Conservation (phyloP, 2,888 invertebrate species). For the Melanostoma scalare region DNA sequence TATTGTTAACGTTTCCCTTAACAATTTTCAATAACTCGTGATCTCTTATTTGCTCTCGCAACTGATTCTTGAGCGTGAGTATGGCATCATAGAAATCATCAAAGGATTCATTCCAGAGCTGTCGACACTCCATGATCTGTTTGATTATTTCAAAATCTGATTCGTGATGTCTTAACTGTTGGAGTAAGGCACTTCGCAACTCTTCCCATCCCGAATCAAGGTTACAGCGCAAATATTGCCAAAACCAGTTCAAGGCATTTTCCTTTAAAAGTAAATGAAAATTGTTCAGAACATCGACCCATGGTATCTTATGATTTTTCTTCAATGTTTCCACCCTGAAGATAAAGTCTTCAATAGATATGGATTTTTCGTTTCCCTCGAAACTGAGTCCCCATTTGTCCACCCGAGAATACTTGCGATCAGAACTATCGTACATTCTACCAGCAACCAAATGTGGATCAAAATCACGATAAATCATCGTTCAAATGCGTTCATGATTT, state of each 20-base stretch:
- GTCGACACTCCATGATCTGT: conserved; percentile 26
- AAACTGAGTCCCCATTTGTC: neutral
- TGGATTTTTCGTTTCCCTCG: conserved; percentile 8
- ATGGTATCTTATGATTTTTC: neutral
- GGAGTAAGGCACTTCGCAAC: conserved; percentile 10
- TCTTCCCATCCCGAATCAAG: conserved; percentile 2
- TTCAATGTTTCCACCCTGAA: conserved; percentile 20
- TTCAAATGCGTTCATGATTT: too few relatives aligned
- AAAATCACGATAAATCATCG: too few relatives aligned
- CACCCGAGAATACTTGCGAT: neutral
- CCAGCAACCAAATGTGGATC: neutral
- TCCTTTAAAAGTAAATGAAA: conserved; percentile 22
- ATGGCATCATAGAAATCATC: conserved; percentile 24
- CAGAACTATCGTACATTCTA: neutral
- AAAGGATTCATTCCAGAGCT: conserved; percentile 19
- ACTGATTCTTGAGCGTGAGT: conserved; percentile 1
- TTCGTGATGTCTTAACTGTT: conserved; percentile 11
- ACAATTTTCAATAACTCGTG: conserved; percentile 9
- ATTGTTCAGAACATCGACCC: conserved; percentile 18
- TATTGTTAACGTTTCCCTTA: conserved; percentile 7
- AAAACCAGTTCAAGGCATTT: conserved; percentile 37
- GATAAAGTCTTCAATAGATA: conserved; percentile 22
- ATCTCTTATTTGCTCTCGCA: conserved; percentile 8
- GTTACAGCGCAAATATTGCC: conserved; percentile 24
- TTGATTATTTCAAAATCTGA: conserved; percentile 31